These are phyloP conservation scores for Ormyrus thymus DNA, from an alignment of 2,888 invertebrate genomes.

Conservation along the genomic window DNA sequence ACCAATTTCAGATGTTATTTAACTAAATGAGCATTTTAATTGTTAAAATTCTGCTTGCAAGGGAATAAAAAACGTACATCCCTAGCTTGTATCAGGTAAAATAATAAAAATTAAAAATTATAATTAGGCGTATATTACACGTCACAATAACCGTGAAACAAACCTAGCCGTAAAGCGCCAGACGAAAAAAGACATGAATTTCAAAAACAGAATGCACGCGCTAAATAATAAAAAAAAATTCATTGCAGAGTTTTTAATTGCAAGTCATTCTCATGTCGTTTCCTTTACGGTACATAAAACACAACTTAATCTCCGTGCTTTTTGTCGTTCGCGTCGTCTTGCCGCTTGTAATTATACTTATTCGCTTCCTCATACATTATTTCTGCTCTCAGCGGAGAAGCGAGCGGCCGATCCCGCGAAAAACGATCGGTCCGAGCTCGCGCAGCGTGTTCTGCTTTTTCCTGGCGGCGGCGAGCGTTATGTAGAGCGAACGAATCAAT, in stretches of 20 bases:
- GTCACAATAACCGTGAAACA: no score
- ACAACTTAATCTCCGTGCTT: not conserved
- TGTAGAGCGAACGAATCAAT: not conserved
- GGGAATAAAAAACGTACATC: no score
- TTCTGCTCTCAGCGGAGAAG: not conserved
- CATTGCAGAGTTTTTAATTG: not conserved
- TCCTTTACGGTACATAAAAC: not conserved
- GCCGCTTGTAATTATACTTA: not conserved
- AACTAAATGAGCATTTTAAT: no score
- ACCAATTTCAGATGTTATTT: no score
- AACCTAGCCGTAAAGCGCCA: no score
- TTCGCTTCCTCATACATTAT: not conserved
- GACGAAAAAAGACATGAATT: no score
- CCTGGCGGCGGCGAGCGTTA: not conserved
- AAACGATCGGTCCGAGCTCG: not conserved
- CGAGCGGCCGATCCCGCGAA: not conserved
- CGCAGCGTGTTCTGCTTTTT: conserved; percentile 2
- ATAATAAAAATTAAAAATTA: no score
- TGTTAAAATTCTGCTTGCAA: no score
- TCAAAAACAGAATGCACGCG: no score
- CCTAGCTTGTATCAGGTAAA: no score
- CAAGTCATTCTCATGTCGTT: not conserved
- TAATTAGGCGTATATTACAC: no score
- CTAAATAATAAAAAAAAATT: not conserved
- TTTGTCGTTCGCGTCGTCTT: no score